Evolutionary conservation across 2,888 invertebrate species (phyloP).

Genomic region (Eupithecia subfuscata): DNA sequence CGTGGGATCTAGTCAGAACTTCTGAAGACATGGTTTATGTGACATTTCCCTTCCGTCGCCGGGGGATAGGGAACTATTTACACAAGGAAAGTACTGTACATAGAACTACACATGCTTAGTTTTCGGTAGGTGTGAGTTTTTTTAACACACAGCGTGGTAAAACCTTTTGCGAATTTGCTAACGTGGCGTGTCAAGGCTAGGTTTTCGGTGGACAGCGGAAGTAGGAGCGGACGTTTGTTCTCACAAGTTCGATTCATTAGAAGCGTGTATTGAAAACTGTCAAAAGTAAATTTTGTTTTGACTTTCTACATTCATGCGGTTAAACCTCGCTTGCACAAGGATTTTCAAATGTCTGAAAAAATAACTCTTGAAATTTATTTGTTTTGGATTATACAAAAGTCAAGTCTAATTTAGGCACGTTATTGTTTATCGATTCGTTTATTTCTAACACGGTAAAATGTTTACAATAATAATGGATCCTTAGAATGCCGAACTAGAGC

Average conservation of each 20-base stretch:
- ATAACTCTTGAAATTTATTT: no score
- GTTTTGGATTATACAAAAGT: no score
- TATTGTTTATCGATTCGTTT: neutral
- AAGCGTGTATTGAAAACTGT: no score
- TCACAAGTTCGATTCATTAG: no score
- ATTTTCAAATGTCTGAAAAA: no score
- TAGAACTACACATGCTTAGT: neutral
- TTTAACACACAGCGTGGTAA: neutral
- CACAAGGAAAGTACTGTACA: neutral
- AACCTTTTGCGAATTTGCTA: no score
- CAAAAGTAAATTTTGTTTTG: no score
- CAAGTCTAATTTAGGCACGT: neutral
- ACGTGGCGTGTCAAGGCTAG: neutral
- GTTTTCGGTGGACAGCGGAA: neutral
- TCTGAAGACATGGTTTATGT: slow-evolving; percentile 13
- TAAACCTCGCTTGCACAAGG: no score
- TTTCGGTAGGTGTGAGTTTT: neutral
- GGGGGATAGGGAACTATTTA: neutral
- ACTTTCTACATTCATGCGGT: no score
- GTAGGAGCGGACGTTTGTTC: no score
- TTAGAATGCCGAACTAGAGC: neutral
- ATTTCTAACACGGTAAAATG: neutral
- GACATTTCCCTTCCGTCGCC: slow-evolving; percentile 13
- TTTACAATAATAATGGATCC: neutral
- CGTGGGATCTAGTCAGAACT: slow-evolving; percentile 2